Percentiles rank a stretch among this genome's conserved stretches.
Evolutionary conservation across 2,888 invertebrate genomes (phyloP).

Genomic region (Agrilus mali): DNA sequence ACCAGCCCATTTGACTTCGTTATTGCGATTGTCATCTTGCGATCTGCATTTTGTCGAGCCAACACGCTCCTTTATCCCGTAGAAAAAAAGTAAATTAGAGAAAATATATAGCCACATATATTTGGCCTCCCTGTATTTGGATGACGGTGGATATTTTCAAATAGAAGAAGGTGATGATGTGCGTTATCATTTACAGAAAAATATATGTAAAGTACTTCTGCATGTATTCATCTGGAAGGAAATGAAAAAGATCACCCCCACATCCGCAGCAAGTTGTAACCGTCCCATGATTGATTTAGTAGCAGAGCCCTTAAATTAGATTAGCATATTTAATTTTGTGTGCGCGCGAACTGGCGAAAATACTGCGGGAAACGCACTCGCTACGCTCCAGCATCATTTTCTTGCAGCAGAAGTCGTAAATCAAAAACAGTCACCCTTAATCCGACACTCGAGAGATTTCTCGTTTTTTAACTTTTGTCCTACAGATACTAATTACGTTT

Average conservation of each 20-base stretch:
- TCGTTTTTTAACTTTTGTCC: conserved; percentile 24
- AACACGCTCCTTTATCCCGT: conserved; percentile 16
- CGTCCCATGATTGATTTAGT: conserved; percentile 32
- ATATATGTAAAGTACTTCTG: too few relatives aligned
- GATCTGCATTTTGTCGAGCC: conserved; percentile 22
- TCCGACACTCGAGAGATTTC: conserved; percentile 27
- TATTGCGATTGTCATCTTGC: conserved; percentile 30
- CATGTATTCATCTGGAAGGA: too few relatives aligned
- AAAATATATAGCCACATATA: too few relatives aligned
- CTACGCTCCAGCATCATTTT: conserved; percentile 26
- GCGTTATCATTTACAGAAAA: too few relatives aligned
- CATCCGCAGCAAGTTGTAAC: conserved; percentile 10
- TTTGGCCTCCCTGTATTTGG: too few relatives aligned
- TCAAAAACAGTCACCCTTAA: conserved; percentile 34
- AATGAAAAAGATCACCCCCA: too few relatives aligned
- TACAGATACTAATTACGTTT: conserved; percentile 32
- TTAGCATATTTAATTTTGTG: conserved; percentile 34
- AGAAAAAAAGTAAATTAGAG: too few relatives aligned
- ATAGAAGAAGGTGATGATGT: too few relatives aligned
- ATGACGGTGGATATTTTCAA: too few relatives aligned
- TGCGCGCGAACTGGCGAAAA: conserved; percentile 20
- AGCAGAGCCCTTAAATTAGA: conserved; percentile 32
- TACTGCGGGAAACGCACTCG: conserved; percentile 16
- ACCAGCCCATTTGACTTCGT: conserved; percentile 27
- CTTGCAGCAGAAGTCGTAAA: conserved; percentile 29